These are phyloP conservation scores for Neoitamus cyanurus DNA, from an alignment of 2,888 invertebrate genomes.

Conservation along the genomic window DNA sequence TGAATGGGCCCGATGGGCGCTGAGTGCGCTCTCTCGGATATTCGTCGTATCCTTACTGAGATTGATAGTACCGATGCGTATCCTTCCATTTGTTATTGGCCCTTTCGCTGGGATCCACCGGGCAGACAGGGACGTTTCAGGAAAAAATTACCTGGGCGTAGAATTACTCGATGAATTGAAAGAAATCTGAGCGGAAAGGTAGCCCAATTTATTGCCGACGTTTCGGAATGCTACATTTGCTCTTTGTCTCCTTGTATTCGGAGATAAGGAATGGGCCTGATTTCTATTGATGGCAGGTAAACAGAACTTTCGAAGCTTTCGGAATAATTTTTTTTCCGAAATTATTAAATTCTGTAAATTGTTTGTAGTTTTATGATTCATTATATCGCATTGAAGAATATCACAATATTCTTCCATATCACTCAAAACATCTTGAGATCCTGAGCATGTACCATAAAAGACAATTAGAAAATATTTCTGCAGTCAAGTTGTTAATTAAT, in stretches of 20 bases:
- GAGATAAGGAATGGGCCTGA: neutral
- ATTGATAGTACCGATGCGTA: slow-evolving; percentile 40
- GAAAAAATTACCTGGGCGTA: neutral
- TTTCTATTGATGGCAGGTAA: neutral
- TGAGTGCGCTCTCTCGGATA: neutral
- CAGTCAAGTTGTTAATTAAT: too few species aligned
- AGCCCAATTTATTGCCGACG: neutral
- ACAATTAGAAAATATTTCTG: too few species aligned
- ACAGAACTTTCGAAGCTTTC: neutral
- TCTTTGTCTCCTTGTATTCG: neutral
- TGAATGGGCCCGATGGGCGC: neutral
- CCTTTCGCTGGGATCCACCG: neutral
- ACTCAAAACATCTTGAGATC: too few species aligned
- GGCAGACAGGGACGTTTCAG: neutral
- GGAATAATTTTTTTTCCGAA: too few species aligned
- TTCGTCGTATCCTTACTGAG: slow-evolving; percentile 20
- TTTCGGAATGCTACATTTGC: neutral
- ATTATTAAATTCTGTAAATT: too few species aligned
- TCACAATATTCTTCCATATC: too few species aligned
- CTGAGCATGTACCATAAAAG: too few species aligned
- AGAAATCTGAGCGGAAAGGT: neutral
- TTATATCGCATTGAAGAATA: too few species aligned
- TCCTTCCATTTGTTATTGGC: slow-evolving; percentile 26
- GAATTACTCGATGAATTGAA: neutral
- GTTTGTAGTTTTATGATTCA: too few species aligned